Conservation (phyloP, 2,113 vertebrate genomes). For the Coturnix japonica region DNA sequence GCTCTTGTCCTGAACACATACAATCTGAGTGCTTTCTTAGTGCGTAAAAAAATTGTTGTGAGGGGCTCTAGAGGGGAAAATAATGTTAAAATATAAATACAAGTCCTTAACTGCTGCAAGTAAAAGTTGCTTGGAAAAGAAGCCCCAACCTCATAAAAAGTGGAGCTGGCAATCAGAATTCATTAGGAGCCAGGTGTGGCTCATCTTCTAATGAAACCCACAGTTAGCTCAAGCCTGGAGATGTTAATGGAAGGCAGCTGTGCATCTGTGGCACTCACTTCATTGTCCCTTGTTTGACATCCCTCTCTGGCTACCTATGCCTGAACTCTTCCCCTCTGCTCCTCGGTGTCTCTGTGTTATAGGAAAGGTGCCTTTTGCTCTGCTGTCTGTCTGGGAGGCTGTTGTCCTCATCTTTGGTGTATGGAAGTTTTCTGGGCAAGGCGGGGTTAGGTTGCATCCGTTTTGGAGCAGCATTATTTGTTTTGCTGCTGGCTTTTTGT, state of each 20-base stretch:
- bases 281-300: background rate
- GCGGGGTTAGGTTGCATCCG: background rate
- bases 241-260: background rate
- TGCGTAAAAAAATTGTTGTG: background rate
- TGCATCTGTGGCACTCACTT: background rate
- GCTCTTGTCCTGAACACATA: background rate
- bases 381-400: background rate
- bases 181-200: background rate
- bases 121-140: background rate
- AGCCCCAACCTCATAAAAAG: background rate
- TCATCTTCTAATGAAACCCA: background rate
- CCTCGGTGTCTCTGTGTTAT: background rate
- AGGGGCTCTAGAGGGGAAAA: background rate
- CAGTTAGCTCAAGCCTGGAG: background rate
- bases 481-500: background rate
- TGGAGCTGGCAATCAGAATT: background rate
- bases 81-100: background rate
- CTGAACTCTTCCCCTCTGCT: fast-evolving
- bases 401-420: background rate
- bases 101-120: background rate
- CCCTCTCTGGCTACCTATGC: background rate
- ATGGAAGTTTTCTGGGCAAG: background rate
- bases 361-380: background rate
- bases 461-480: background rate
- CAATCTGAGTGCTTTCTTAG: background rate